phyloP scores from a whole-genome alignment of 2,797 vertebrate genomes.

The Poliocrania exsul region DNA sequence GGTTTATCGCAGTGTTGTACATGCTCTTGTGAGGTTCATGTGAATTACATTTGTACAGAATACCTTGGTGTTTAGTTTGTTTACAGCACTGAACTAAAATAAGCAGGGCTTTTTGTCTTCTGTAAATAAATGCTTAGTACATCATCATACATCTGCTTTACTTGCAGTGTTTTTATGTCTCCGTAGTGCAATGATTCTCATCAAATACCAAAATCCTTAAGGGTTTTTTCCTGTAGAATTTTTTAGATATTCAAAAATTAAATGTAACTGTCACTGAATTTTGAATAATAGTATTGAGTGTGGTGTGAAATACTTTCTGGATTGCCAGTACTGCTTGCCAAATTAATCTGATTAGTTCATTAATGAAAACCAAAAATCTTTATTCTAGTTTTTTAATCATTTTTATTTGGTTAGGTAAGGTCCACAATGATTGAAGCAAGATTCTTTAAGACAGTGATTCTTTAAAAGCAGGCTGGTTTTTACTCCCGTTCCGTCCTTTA shows the following conservation, averaged over 20 bases:
- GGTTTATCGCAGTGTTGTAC: not conserved
- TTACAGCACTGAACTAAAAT: not conserved
- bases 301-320: not conserved
- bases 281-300: not conserved
- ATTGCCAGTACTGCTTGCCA: not conserved
- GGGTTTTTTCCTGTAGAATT: not conserved
- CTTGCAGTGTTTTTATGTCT: not conserved
- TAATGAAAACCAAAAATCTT: not conserved
- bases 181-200: not conserved
- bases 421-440: not conserved
- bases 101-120: accelerated
- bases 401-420: not conserved
- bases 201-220: not conserved
- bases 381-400: not conserved
- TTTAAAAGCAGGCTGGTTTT: not conserved
- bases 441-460: not conserved
- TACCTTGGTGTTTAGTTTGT: not conserved
- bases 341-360: not conserved
- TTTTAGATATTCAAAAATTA: not conserved
- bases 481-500: not conserved
- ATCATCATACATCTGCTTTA: not conserved
- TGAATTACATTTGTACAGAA: not conserved
- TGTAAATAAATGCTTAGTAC: not conserved
- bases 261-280: not conserved
- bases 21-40: not conserved